Percentiles rank a stretch among this genome's conserved stretches.
These are phyloP conservation scores for Antennarius striatus DNA, from an alignment of 2,113 vertebrate species.

Conservation along the genomic window DNA sequence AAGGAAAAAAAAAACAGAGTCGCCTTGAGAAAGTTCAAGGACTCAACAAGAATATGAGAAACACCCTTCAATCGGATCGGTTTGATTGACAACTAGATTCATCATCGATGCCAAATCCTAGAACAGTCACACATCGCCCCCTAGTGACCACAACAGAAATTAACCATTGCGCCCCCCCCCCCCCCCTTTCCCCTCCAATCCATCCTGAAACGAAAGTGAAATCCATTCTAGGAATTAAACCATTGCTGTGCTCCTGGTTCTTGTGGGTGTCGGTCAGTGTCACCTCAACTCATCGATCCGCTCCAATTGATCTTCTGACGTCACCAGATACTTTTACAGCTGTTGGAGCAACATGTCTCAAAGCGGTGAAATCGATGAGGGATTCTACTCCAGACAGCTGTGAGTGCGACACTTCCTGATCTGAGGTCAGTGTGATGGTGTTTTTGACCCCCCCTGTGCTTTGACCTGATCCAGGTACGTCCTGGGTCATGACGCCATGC, in stretches of 20 bases:
- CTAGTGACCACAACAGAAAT: slow-evolving; percentile 16
- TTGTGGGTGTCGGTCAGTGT: not conserved
- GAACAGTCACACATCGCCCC: slow-evolving; percentile 17
- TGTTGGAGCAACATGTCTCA: slow-evolving; percentile 45
- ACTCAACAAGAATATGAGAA: no score
- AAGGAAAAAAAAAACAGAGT: no score
- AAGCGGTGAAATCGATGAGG: slow-evolving; percentile 67
- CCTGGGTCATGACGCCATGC: slow-evolving; percentile 82
- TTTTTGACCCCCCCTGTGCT: rapidly evolving
- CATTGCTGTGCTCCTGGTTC: no score
- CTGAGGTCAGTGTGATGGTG: not conserved
- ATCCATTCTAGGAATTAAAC: not conserved
- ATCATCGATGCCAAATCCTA: no score
- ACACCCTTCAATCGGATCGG: no score
- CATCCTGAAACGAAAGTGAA: slow-evolving; percentile 65
- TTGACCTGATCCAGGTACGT: slow-evolving; percentile 81
- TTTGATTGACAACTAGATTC: no score
- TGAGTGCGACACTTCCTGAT: slow-evolving; percentile 64
- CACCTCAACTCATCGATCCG: not conserved
- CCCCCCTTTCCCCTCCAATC: no score
- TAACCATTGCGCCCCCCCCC: no score
- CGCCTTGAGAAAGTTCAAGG: no score
- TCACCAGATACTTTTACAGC: not conserved
- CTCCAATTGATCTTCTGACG: no score
- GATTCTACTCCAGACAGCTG: slow-evolving; percentile 87